Evolutionary conservation across 2,113 vertebrate genomes (phyloP), one percentile per base, ranked within the genome.

Genomic region (Phylloscopus trochilus): DNA sequence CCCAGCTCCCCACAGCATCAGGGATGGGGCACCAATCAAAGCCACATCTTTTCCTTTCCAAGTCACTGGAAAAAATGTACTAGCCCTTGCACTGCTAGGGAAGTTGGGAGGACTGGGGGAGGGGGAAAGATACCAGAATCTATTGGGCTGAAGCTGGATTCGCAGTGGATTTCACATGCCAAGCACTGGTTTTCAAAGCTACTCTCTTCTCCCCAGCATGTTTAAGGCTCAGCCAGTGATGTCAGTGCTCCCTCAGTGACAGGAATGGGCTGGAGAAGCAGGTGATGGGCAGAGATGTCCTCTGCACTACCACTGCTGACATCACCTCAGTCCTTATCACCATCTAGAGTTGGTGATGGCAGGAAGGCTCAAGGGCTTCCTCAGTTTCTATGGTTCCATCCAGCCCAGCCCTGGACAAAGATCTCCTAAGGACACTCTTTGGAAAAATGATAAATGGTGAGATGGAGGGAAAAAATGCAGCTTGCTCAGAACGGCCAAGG

Each of bases 1-100:
- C 49, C 37, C 28, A 10, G 44, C 87, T 78, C 55, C 56, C 51
- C 0, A 0, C 6, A 3, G 62, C 6, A 5, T 62, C 14, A 4
- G 13, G 33, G 43, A 30, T 9, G 7, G 23, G 31, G 23, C 26
- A 44, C 23, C 53, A 19, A 84, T 26, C 66, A 41, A 23, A 46
- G 74, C 43, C 60, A 63, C 35, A 24, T 9, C 21, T 44, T n/a
- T 52, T 58, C 31, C 43, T 46, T 87, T 70, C 51, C 37, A 39
- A 66, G 64, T 35, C 69, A 67, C 47, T 24, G 49, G 47, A 62
- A 67, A 87, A 91, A 35, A 87, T 3, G 28, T 31, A 41, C 51
- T 9, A 56, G 30, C 7, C 30, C 47, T 75, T 5, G 10, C 19
- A 11, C 55, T 58, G 78, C 43, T 55, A 11, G 26, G 56, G 46